Percentiles rank a stretch among this genome's conserved stretches.
Conservation (phyloP, 2,888 invertebrate species). For the Empis stercorea region DNA sequence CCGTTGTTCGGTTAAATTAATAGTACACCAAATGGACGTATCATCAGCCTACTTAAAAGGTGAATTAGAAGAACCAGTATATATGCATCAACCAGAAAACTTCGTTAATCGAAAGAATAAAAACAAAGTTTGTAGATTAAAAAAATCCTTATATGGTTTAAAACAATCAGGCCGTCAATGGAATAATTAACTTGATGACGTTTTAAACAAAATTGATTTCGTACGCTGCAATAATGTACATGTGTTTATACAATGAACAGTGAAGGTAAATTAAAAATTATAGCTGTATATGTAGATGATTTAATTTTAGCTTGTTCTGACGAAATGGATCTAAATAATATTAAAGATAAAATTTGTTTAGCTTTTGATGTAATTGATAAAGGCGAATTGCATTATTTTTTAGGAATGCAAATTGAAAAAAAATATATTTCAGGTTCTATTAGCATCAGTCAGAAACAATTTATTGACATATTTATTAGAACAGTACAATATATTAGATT, state of each 20-base stretch:
- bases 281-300: slow-evolving; percentile 9
- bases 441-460: slow-evolving; percentile 4
- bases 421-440: neutral
- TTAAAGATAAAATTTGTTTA: slow-evolving; percentile 8
- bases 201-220: neutral
- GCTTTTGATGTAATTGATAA: slow-evolving; percentile 8
- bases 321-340: slow-evolving; percentile 1
- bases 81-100: slow-evolving; percentile 4
- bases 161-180: slow-evolving; percentile 3
- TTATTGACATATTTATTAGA: slow-evolving; percentile 3
- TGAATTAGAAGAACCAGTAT: slow-evolving; percentile 4
- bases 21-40: slow-evolving; percentile 9
- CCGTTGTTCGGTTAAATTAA: slow-evolving; percentile 3
- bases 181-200: neutral
- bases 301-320: slow-evolving; percentile 4
- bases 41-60: slow-evolving; percentile 8
- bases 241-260: too few relatives aligned
- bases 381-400: slow-evolving; percentile 3
- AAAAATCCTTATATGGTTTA: slow-evolving; percentile 1
- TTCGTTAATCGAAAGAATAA: neutral
- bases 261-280: neutral
- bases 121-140: slow-evolving; percentile 4
- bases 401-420: slow-evolving; percentile 7
- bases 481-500: slow-evolving; percentile 2
- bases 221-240: neutral